These are phyloP conservation scores for Aradophagus sp. DNA, from an alignment of 1,140 invertebrate genomes.

Conservation along the genomic window DNA sequence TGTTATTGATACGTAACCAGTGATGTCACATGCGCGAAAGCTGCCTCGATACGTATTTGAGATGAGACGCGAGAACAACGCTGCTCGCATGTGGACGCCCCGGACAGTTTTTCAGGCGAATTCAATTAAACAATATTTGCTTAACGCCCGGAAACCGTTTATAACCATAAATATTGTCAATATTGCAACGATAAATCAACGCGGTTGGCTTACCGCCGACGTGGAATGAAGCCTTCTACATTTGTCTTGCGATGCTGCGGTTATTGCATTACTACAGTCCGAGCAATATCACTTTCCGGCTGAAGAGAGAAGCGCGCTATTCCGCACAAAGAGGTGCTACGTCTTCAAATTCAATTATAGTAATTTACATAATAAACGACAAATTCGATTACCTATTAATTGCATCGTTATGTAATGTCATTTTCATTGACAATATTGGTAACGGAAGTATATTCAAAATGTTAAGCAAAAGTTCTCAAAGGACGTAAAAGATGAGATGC, in stretches of 20 bases:
- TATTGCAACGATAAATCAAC: constrained; percentile 49
- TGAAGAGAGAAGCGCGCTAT: constrained; percentile 9
- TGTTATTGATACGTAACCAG: too few relatives aligned
- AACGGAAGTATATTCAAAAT: too few relatives aligned
- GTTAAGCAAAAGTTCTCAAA: too few relatives aligned
- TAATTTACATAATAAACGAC: constrained; percentile 26
- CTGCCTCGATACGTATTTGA: too few relatives aligned
- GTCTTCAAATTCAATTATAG: constrained; percentile 34
- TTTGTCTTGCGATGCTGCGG: constrained; percentile 43
- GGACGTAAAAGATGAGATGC: too few relatives aligned
- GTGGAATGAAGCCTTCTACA: constrained; percentile 47
- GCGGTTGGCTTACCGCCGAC: constrained; percentile 43
- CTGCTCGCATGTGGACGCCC: too few relatives aligned
- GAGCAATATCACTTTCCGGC: constrained; percentile 44
- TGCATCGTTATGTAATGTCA: too few relatives aligned
- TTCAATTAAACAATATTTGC: constrained; percentile 30
- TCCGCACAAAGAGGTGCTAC: constrained; percentile 23
- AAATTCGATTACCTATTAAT: constrained; percentile 11
- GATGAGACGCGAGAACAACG: too few relatives aligned
- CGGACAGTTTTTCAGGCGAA: not conserved
- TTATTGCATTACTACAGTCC: constrained; percentile 51
- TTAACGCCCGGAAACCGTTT: constrained; percentile 23
- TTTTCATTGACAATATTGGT: too few relatives aligned
- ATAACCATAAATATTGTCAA: constrained; percentile 51
- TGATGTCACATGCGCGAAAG: too few relatives aligned